phyloP scores from a whole-genome alignment of 1,140 invertebrate species.

The Epicauta chinensis region DNA sequence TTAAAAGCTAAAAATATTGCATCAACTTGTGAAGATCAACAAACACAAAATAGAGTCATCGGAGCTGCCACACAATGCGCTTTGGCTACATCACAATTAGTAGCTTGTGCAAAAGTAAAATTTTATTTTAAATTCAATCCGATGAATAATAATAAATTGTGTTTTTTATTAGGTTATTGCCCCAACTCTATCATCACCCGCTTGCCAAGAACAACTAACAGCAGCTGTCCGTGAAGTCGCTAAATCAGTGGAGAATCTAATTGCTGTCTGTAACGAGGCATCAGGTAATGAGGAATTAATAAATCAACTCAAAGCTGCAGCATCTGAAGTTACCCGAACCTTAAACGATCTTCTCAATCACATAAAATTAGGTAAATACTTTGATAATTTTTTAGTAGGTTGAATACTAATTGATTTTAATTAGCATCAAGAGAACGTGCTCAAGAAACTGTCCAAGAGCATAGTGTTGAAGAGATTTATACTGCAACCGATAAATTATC shows the following conservation, averaged over 20 bases:
- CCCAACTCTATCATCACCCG: constrained; percentile 77
- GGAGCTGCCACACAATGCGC: constrained; percentile 94
- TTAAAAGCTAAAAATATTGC: constrained; percentile 92
- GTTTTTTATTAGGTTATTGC: constrained; percentile 58
- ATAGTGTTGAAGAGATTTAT: constrained; percentile 83
- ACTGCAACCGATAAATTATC: constrained; percentile 85
- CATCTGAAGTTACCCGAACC: constrained; percentile 81
- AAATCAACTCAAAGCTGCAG: constrained; percentile 76
- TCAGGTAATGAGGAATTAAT: constrained; percentile 59
- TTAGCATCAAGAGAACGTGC: constrained; percentile 42
- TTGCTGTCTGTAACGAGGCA: constrained; percentile 71
- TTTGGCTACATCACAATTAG: constrained; percentile 92
- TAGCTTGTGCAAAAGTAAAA: constrained; percentile 40
- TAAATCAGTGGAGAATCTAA: constrained; percentile 84
- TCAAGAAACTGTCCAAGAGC: constrained; percentile 57
- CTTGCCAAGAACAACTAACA: constrained; percentile 90
- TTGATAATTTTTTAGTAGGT: background rate
- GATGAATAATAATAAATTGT: background rate
- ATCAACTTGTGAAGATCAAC: constrained; percentile 71
- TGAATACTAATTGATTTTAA: background rate
- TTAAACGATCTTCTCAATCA: constrained; percentile 88
- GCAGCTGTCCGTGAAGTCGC: constrained; percentile 90
- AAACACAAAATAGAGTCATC: constrained; percentile 83
- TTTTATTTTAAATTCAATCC: no score
- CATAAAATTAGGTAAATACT: constrained; percentile 56